Base-by-base conservation (phyloP, 2,888 invertebrate species). In the Barypeithes pellucidus region DNA sequence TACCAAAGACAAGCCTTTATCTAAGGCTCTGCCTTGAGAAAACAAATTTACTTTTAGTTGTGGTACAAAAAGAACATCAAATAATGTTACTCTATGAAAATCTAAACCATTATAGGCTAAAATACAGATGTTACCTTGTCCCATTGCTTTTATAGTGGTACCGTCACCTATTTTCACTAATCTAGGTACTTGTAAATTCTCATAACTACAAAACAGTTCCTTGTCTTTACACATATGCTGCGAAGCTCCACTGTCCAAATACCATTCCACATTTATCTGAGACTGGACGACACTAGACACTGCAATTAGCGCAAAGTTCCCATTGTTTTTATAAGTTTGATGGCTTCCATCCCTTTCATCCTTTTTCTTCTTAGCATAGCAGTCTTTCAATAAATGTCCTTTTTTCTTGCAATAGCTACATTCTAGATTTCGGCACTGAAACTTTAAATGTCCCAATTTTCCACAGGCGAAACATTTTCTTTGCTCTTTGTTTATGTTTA, bases 51-150 rank as follows among this genome's bases (percentile, higher is more conserved):
- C n/a, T n/a, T n/a, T n/a, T n/a, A n/a, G n/a, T n/a, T 75, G 41
- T 39, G 77, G 77, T 16, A 79, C 76, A 73, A 77, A 75, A 29
- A 78, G 57, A 16, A 78, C 77, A 72, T 77, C 43, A 41, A 57
- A 52, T 24, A 79, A 39, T 16, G 67, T 74, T 16, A 65, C 65
- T 54, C 47, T 24, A 50, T 65, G 50, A 47, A 73, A 76, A 39
- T 45, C 24, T 39, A 63, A 16, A 29, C 77, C 75, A 54, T 73
- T 72, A 65, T 39, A 75, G 24, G 62, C 60, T n/a, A 0, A 29
- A 36, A 67, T n/a, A n/a, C 29, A 29, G 8, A 71, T 50, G 12
- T 62, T 73, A 61, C 70, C 73, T 41, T 41, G 16, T 18, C 73
- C 73, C 43, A 39, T 14, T 9, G 47, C 75, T 62, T 67, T n/a